Conservation (phyloP, 2,888 invertebrate species). For the Perdita meconis region DNA sequence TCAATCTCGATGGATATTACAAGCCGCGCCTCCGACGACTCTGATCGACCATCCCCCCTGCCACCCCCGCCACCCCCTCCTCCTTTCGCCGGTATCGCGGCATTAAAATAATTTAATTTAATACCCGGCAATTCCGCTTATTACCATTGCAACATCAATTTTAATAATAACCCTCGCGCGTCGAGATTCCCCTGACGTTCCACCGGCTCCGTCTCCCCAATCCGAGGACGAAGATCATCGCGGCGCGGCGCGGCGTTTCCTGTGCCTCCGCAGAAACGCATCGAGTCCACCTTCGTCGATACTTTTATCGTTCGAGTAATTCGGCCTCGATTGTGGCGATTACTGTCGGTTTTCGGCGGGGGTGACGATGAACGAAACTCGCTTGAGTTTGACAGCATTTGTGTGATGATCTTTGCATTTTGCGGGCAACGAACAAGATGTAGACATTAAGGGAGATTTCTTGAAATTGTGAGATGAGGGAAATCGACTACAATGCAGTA, state of each 20-base stretch:
- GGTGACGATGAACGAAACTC: too few species aligned
- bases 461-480: too few species aligned
- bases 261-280: conserved; percentile 46
- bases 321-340: conserved; percentile 14
- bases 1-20: conserved; percentile 70
- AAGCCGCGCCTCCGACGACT: conserved; percentile 65
- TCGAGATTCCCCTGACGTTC: conserved; percentile 69
- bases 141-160: conserved; percentile 78
- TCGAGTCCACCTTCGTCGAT: conserved; percentile 29
- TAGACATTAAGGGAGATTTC: too few species aligned
- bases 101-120: conserved; percentile 80
- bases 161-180: conserved; percentile 76
- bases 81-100: too few species aligned
- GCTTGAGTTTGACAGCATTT: too few species aligned
- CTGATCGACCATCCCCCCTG: conserved; percentile 52
- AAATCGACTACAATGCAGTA: too few species aligned
- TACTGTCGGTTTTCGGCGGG: not conserved
- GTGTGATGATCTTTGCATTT: too few species aligned
- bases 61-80: conserved; percentile 20
- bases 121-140: conserved; percentile 78
- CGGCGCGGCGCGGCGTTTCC: conserved; percentile 47
- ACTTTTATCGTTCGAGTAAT: conserved; percentile 29
- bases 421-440: too few species aligned
- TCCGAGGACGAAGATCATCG: conserved; percentile 22
- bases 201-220: conserved; percentile 48